Percentiles rank a stretch among this genome's conserved stretches.
phyloP scores from a whole-genome alignment of 2,888 invertebrate species.

The Mythimna impura region DNA sequence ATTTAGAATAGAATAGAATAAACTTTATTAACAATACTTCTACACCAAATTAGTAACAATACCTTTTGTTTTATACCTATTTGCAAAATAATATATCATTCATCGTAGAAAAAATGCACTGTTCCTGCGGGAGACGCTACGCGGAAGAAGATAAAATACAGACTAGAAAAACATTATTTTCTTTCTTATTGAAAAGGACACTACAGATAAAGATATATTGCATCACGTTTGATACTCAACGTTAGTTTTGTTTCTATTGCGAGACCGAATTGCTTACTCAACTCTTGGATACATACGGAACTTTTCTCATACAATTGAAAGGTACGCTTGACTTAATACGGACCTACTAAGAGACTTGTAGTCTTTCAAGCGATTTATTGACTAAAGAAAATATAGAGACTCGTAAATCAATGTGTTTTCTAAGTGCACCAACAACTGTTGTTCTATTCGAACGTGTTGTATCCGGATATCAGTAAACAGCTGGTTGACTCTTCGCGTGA shows the following conservation, averaged over 20 bases:
- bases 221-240: slow-evolving; percentile 14
- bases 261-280: slow-evolving; percentile 39
- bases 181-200: background rate
- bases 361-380: slow-evolving; percentile 56
- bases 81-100: no score
- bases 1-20: no score
- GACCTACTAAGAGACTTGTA: slow-evolving; percentile 47
- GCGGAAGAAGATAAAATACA: background rate
- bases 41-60: no score
- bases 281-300: slow-evolving; percentile 41
- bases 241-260: slow-evolving; percentile 44
- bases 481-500: no score
- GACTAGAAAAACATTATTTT: background rate
- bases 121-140: no score
- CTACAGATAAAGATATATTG: slow-evolving; percentile 6
- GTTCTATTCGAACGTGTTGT: slow-evolving; percentile 26
- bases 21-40: no score
- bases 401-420: slow-evolving; percentile 70
- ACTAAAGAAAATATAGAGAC: slow-evolving; percentile 57
- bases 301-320: slow-evolving; percentile 51
- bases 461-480: background rate
- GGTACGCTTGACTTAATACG: slow-evolving; percentile 47
- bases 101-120: no score
- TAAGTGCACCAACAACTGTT: slow-evolving; percentile 64
- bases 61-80: no score